These are phyloP conservation scores for Alectoris magna DNA, from an alignment of 2,797 vertebrate genomes.

Conservation along the genomic window DNA sequence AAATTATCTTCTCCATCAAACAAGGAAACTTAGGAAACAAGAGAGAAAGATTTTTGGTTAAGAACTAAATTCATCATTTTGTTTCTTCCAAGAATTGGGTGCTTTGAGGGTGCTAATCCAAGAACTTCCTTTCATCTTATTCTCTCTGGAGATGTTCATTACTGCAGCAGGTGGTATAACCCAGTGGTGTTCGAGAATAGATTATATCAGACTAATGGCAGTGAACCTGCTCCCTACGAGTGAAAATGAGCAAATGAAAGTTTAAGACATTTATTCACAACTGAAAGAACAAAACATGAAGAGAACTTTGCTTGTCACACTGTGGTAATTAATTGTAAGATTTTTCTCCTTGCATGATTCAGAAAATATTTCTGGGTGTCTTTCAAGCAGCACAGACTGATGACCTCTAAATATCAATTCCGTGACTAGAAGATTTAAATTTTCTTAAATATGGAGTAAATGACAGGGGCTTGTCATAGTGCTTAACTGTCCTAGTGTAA, in stretches of 20 bases:
- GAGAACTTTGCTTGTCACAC: not conserved
- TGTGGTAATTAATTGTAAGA: constrained; percentile 14
- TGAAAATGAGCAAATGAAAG: not conserved
- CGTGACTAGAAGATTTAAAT: not conserved
- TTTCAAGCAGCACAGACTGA: not conserved
- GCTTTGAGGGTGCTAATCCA: not conserved
- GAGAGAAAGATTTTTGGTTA: not conserved
- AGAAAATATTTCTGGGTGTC: constrained; percentile 16
- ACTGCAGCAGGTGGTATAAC: not conserved
- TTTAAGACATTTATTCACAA: not conserved
- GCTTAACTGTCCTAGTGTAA: not conserved
- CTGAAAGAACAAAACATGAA: not conserved
- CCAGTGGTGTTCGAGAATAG: not conserved
- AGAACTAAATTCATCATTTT: not conserved
- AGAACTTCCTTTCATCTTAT: not conserved
- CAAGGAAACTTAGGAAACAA: not conserved
- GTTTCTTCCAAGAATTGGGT: not conserved
- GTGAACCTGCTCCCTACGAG: not conserved
- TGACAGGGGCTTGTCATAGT: not conserved
- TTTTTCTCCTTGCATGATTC: not conserved
- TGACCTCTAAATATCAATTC: constrained; percentile 28
- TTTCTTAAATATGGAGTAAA: constrained; percentile 11
- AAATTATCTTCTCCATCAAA: not conserved
- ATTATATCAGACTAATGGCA: not conserved
- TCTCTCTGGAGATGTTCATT: not conserved